Conservation (phyloP, 2,797 vertebrate genomes). For the Gobionotothen gibberifrons region DNA sequence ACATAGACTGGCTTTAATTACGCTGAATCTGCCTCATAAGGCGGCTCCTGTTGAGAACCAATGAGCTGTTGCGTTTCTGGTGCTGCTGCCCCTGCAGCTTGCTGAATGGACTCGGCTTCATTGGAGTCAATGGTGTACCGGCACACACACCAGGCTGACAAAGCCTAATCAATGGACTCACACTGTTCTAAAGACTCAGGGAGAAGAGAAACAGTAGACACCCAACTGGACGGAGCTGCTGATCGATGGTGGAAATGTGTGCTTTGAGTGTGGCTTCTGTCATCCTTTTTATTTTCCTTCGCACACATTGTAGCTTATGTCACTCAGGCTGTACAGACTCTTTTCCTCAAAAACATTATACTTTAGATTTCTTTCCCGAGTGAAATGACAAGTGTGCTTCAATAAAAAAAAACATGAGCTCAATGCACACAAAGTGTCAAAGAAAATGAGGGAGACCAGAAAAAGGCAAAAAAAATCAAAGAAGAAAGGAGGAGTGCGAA, state of each 20-base stretch:
- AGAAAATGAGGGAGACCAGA: background rate
- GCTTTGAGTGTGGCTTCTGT: conserved; percentile 34
- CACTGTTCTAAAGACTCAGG: conserved; percentile 64
- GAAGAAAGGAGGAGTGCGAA: conserved; percentile 15
- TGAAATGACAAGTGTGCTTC: conserved; percentile 3
- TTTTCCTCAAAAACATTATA: conserved; percentile 19
- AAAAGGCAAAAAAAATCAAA: background rate
- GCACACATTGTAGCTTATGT: conserved; percentile 15
- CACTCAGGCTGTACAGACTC: background rate
- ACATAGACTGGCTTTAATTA: conserved; percentile 80
- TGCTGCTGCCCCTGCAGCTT: conserved; percentile 46
- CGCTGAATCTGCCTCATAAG: conserved; percentile 73
- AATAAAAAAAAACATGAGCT: conserved; percentile 2
- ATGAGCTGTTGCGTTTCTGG: conserved; percentile 57
- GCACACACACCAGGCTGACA: conserved; percentile 54
- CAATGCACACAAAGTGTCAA: conserved; percentile 9
- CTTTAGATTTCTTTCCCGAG: conserved; percentile 3
- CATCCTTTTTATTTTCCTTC: conserved; percentile 40
- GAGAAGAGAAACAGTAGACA: conserved; percentile 51
- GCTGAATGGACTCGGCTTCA: conserved; percentile 61
- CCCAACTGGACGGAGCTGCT: conserved; percentile 49
- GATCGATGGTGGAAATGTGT: conserved; percentile 66
- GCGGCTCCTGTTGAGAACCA: conserved; percentile 69
- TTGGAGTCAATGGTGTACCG: conserved; percentile 58
- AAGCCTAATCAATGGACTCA: conserved; percentile 76